These are phyloP conservation scores for Margaritifera margaritifera DNA, from an alignment of 2,888 invertebrate genomes.

Conservation along the genomic window DNA sequence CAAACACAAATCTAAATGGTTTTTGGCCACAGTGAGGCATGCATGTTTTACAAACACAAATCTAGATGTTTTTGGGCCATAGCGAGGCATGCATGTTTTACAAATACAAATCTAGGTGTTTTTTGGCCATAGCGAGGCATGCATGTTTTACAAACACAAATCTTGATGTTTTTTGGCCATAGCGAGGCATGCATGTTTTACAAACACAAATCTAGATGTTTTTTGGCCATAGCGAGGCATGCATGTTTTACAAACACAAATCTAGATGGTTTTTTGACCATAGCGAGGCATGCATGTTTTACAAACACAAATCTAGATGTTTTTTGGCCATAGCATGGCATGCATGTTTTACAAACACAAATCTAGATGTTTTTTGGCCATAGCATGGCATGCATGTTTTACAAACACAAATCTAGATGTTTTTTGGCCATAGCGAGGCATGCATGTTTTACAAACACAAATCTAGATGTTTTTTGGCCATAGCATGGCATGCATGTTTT, in stretches of 20 bases:
- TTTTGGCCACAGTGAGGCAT: neutral
- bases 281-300: neutral
- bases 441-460: neutral
- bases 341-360: neutral
- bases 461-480: neutral
- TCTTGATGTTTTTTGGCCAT: neutral
- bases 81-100: neutral
- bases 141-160: neutral
- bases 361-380: neutral
- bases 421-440: neutral
- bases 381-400: neutral
- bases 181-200: neutral
- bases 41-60: neutral
- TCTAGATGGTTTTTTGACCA: neutral
- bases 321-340: neutral
- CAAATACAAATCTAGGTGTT: neutral
- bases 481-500: neutral
- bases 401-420: neutral
- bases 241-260: neutral
- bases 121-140: neutral
- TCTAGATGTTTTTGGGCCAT: neutral
- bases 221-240: neutral
- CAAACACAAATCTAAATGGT: neutral
- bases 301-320: neutral
- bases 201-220: neutral